These are phyloP conservation scores for Drosophila setosimentum DNA, from an alignment of 2,888 invertebrate genomes.

Conservation along the genomic window DNA sequence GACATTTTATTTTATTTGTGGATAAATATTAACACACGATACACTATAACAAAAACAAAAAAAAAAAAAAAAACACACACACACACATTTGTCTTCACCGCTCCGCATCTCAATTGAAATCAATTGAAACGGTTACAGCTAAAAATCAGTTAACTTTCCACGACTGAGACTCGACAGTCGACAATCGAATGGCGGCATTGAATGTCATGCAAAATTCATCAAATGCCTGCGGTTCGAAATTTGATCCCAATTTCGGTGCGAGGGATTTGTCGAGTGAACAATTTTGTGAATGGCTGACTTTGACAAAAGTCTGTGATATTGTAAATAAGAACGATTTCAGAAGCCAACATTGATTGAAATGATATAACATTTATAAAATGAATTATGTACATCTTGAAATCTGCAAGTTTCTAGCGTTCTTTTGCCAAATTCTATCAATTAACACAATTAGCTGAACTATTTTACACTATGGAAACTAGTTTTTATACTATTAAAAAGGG, in stretches of 20 bases:
- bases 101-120: constrained; percentile 59
- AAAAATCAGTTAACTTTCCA: constrained; percentile 62
- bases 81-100: constrained; percentile 25
- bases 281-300: constrained; percentile 1
- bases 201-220: constrained; percentile 59
- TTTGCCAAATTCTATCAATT: constrained; percentile 6
- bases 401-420: neutral
- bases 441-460: constrained; percentile 7
- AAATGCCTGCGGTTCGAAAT: constrained; percentile 53
- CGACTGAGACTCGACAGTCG: constrained; percentile 3
- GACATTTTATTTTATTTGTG: constrained; percentile 48
- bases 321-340: neutral
- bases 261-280: constrained; percentile 5
- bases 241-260: constrained; percentile 14
- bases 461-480: neutral
- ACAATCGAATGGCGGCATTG: constrained; percentile 39
- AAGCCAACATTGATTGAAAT: neutral
- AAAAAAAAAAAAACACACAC: constrained; percentile 11
- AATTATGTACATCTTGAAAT: neutral
- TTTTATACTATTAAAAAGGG: neutral
- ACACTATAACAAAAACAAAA: constrained; percentile 14
- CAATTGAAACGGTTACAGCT: constrained; percentile 67
- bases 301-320: neutral
- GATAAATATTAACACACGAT: constrained; percentile 49
- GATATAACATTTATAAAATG: neutral